Evolutionary conservation across 2,888 invertebrate species (phyloP).

Genomic region (Augochlorella aurata): DNA sequence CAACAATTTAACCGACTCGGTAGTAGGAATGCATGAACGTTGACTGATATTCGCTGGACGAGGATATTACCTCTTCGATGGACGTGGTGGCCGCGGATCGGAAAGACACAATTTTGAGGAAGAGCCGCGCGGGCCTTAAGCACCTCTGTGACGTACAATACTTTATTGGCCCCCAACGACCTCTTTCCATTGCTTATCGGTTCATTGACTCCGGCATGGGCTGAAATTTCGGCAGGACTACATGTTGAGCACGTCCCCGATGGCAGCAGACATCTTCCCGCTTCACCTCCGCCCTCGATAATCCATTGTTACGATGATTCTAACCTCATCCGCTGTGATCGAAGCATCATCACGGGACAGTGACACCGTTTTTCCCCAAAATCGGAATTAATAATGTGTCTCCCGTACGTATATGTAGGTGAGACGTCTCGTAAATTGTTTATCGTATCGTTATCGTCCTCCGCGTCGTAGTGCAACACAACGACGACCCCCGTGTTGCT

Average conservation of each 20-base stretch:
- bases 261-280: not conserved
- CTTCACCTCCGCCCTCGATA: slow-evolving; percentile 14
- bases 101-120: slow-evolving; percentile 82
- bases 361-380: slow-evolving; percentile 81
- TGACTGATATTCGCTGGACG: no score
- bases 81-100: slow-evolving; percentile 79
- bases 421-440: not conserved
- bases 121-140: slow-evolving; percentile 81
- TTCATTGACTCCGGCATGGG: slow-evolving; percentile 68
- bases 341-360: slow-evolving; percentile 71
- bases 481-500: not conserved
- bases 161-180: slow-evolving; percentile 77
- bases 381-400: slow-evolving; percentile 68
- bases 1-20: slow-evolving; percentile 81
- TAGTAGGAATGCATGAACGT: slow-evolving; percentile 53
- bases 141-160: slow-evolving; percentile 77
- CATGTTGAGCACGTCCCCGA: slow-evolving; percentile 22
- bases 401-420: not conserved
- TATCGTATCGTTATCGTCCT: slow-evolving; percentile 3
- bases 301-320: slow-evolving; percentile 17
- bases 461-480: not conserved
- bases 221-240: slow-evolving; percentile 75
- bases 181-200: slow-evolving; percentile 78
- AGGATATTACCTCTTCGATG: slow-evolving; percentile 46
- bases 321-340: slow-evolving; percentile 7